Percentiles rank a stretch among this genome's conserved stretches.
Evolutionary conservation across 2,888 invertebrate genomes (phyloP).

Genomic region (Synergus itoensis): DNA sequence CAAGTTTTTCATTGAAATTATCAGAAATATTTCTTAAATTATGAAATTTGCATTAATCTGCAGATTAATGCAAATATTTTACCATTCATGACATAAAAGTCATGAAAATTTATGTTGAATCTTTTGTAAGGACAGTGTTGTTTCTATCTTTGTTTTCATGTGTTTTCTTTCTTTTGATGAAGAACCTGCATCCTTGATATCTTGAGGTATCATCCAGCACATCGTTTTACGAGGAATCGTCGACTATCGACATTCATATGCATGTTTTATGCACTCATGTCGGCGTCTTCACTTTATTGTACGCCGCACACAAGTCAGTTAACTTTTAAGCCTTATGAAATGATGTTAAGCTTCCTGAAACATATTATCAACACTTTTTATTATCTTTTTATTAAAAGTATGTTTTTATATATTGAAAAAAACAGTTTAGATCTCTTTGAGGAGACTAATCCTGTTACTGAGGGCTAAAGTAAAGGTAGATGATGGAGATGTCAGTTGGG

Average conservation of each 20-base stretch:
- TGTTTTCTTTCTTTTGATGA: constrained; percentile 10
- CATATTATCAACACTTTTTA: constrained; percentile 45
- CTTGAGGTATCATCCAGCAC: constrained; percentile 40
- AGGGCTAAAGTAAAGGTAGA: constrained; percentile 57
- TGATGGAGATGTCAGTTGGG: constrained; percentile 73
- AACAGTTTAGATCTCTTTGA: too few species aligned
- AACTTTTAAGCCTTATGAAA: constrained; percentile 30
- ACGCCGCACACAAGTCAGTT: constrained; percentile 45
- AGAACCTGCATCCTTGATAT: constrained; percentile 41
- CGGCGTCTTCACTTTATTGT: constrained; percentile 43
- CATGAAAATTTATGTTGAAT: constrained; percentile 7
- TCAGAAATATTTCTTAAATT: too few species aligned
- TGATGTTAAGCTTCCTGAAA: constrained; percentile 1
- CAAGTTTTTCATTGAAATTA: too few species aligned
- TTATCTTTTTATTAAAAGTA: constrained; percentile 51
- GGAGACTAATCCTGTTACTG: constrained; percentile 51
- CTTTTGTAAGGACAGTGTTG: not conserved
- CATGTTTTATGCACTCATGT: constrained; percentile 46
- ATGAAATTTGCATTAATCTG: too few species aligned
- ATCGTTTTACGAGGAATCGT: constrained; percentile 38
- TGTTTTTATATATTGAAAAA: too few species aligned
- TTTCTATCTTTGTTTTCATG: constrained; percentile 9
- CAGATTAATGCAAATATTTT: not conserved
- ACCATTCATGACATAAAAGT: constrained; percentile 9
- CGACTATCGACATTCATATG: constrained; percentile 46